Base-by-base conservation (phyloP, 2,797 vertebrate species). In the Pangasius djambal region DNA sequence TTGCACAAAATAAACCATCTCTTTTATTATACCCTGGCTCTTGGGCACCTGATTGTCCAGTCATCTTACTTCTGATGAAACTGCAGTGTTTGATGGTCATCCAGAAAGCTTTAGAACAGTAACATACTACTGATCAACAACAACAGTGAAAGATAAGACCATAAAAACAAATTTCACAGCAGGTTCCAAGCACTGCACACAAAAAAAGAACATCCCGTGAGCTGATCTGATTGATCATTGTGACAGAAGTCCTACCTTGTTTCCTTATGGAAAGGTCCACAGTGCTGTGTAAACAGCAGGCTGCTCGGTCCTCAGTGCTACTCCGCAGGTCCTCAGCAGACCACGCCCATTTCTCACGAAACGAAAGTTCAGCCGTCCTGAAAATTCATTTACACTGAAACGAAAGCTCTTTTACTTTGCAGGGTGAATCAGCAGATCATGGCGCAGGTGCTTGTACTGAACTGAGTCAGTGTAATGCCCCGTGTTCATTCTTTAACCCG, bases 301-400 rank as follows among this genome's bases (percentile, higher is more conserved):
- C 31, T 86, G 25, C 50, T 37, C 48, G 50, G 9, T 34, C 0
- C 12, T 37, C 7, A 6, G 55, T 13, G 16, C 22, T 82, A 55
- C 18, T n/a, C 1, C 10, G 13, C 5, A 87, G n/a, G 55, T 37
- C 3, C 25, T 59, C 9, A 18, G 31, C 28, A 83, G 25, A 67
- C 61, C 28, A 94, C 94, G 92, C 94, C 95, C 94, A 92, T 92
- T 95, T 94, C 74, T 67, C 65, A 55, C 12, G 77, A 96, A 96
- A 93, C 94, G 95, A 96, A 96, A 96, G 91, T 95, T 91, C 74
- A 37, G 82, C 22, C 5, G 18, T 55, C 13, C 61, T n/a, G 22
- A 44, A 77, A 37, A 15, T 16, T 8, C 22, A 63, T 34, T 37
- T 57, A 18, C 65, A 16, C 50, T 50, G 50, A 85, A 85, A 70